A percentile compares a stretch with the other conserved stretches of the same genome.
Evolutionary conservation across 2,797 vertebrate genomes (phyloP).

Genomic region (Gallinago solitaria): DNA sequence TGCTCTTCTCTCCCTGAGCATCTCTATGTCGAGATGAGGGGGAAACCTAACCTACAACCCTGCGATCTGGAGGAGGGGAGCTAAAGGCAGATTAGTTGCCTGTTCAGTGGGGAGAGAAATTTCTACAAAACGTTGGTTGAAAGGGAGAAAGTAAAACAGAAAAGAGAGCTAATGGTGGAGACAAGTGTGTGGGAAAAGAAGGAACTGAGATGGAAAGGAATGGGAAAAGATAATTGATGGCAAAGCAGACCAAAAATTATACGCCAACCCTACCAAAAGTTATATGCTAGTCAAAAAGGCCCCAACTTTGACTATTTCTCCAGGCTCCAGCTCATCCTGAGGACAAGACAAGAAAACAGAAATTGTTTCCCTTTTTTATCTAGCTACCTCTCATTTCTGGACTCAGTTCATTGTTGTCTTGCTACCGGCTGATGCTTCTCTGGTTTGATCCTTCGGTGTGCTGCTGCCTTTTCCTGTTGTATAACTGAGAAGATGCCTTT

Average conservation of each 20-base stretch:
- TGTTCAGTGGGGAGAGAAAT: neutral
- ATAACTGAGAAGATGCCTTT: slow-evolving; percentile 18
- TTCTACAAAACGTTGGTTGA: neutral
- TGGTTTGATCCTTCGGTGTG: neutral
- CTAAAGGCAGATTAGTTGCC: neutral
- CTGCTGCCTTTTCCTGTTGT: neutral
- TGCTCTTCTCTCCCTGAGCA: neutral
- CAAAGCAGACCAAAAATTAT: neutral
- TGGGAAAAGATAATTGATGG: neutral
- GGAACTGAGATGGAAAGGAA: neutral
- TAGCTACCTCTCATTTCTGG: neutral
- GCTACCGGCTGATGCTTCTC: neutral
- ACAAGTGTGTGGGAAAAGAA: neutral
- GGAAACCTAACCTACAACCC: neutral
- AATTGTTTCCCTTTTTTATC: neutral
- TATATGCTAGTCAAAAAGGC: neutral
- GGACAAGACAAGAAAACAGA: neutral
- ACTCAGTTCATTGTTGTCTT: neutral
- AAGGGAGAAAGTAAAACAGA: neutral
- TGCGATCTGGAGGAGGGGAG: neutral
- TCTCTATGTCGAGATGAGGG: neutral
- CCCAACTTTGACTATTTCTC: neutral
- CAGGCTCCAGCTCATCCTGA: neutral
- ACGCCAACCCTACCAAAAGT: neutral
- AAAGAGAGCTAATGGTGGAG: neutral